Base-by-base conservation (phyloP, 1,140 invertebrate genomes). In the Apis dorsata region DNA sequence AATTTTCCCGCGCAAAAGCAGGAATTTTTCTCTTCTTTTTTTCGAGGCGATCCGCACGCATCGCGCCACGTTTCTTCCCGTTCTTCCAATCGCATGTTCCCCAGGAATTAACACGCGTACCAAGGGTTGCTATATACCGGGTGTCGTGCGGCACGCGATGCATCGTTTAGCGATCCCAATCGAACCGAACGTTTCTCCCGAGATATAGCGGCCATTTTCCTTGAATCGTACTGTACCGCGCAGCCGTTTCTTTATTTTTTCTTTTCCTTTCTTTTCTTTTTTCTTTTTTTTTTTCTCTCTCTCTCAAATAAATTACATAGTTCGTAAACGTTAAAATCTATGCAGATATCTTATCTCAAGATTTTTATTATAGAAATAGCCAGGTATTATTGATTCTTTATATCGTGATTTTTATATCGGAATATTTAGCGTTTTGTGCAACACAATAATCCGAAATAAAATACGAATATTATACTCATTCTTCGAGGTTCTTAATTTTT, bases 91-190 rank as follows among this genome's bases (percentile, higher is more conserved):
- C 73, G 80, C 80, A 60, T 81, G 80, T 60, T 28, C 55, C 9
- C 19, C 3, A 10, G 15, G 49, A 77, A 69, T 77, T 81, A 81
- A 81, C 80, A 57, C 63, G 72, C 55, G 62, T 55, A 28, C 34
- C 51, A 7, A 44, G 59, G 59, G 49, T 28, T 53, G 17, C n/a
- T 9, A 44, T 73, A 53, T 84, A 79, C 77, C 82, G 82, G 82
- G 77, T 84, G 78, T 81, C 78, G 78, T 81, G 78, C 34, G 10
- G n/a, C 83, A 84, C 83, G 83, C 83, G 83, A 84, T 80, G 19
- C 63, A 17, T 74, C 82, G 71, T 75, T 84, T 81, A 81, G 55
- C 55, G 66, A 59, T 59, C 24, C n/a, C n/a, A 70, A 72, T 68
- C 51, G 59, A 80, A 66, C 17, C 34, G 51, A 55, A 53, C 62